Evolutionary conservation across 2,113 vertebrate genomes (phyloP), one percentile per base, ranked within the genome.

Genomic region (Sinocyclocheilus anshuiensis): DNA sequence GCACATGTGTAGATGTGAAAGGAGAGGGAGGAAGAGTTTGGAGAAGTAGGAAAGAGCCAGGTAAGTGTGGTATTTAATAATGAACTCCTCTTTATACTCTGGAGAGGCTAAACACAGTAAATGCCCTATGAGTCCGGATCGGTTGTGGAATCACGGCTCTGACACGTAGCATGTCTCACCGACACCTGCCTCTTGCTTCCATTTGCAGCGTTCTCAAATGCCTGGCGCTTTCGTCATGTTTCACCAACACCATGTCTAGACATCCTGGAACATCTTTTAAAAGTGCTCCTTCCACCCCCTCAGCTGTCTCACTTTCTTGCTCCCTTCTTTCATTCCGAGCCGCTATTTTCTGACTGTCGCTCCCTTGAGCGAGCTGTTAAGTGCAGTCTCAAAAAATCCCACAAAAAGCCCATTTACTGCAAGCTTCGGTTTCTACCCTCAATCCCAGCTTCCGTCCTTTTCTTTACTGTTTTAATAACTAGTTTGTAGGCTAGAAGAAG

Each of bases 311-410:
- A 90, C 90, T 91, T 84, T 84, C 89, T 78, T 86, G 89, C 82
- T 84, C 39, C 59, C 89, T 87, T 91, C 89, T 13, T 91, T 92
- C 91, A 90, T 90, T 89, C 85, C 89, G 63, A 91, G 89, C 88
- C 89, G 91, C 91, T 83, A 86, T 87, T 92, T 92, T 91, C 91
- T 89, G 39, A 83, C 88, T 90, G 92, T 88, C 91, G 92, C 91
- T 95, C 93, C 93, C 94, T 92, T 92, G 91, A 94, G 92, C 92
- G 90, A 94, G 91, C 91, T 90, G 91, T 93, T 94, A 92, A 96
- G 95, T 94, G 94, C 94, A 87, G 90, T 87, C 86, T 93, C 92
- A 93, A 90, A 92, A 94, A 93, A 90, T 90, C 90, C 92, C 92
- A 95, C 93, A 94, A 91, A 94, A 94, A 95, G 92, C 87, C 91